Percentiles rank a stretch among this genome's conserved stretches.
Conservation (phyloP, 2,113 vertebrate genomes). For the Serranochromis macrocephalus region DNA sequence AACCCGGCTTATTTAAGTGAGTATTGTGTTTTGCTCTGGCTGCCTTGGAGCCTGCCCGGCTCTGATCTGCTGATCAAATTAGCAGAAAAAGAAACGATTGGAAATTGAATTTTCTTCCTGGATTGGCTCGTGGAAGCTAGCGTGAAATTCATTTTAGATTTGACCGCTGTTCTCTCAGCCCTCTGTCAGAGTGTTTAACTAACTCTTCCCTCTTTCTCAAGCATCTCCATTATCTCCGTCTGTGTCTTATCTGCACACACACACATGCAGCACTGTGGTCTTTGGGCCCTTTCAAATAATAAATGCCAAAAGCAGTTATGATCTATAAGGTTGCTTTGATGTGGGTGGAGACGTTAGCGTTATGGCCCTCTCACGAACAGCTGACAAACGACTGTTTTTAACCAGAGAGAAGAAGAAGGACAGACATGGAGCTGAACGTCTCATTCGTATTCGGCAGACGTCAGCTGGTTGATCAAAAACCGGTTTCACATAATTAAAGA, state of each 20-base stretch:
- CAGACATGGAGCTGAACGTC: not conserved
- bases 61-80: slow-evolving; percentile 22
- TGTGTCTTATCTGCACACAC: slow-evolving; percentile 1
- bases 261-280: not conserved
- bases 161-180: not conserved
- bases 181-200: slow-evolving; percentile 37
- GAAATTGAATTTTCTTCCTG: slow-evolving; percentile 38
- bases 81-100: not conserved
- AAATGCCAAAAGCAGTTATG: slow-evolving; percentile 16
- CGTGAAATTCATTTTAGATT: slow-evolving; percentile 30
- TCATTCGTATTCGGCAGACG: not conserved
- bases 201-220: slow-evolving; percentile 48
- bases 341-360: slow-evolving; percentile 2
- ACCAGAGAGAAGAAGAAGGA: not conserved
- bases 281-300: not conserved
- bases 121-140: slow-evolving; percentile 18
- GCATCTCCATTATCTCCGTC: slow-evolving; percentile 12
- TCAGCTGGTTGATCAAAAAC: not conserved
- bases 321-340: not conserved
- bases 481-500: slow-evolving; percentile 1
- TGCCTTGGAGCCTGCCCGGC: not conserved
- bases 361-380: not conserved
- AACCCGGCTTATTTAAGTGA: slow-evolving; percentile 94
- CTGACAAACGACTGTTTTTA: not conserved
- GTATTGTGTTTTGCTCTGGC: slow-evolving; percentile 65